Conservation (phyloP, 2,113 vertebrate genomes). For the Madoqua kirkii region DNA sequence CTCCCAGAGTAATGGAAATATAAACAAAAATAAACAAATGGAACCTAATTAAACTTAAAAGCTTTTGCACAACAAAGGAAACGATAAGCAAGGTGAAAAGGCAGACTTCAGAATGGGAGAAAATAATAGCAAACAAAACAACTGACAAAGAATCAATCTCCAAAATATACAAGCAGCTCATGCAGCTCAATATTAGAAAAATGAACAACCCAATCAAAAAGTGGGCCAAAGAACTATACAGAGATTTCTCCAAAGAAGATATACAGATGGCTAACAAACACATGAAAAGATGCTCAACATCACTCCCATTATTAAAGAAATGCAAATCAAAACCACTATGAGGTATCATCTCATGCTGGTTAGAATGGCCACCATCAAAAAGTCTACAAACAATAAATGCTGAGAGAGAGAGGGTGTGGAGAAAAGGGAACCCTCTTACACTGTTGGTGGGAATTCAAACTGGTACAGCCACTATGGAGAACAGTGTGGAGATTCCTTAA, state of each 20-base stretch:
- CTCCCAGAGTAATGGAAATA: not conserved
- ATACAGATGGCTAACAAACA: not conserved
- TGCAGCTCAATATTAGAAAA: not conserved
- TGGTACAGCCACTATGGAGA: not conserved
- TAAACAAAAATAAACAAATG: not conserved
- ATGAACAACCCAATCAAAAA: not conserved
- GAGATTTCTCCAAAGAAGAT: not conserved
- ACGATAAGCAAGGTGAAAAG: not conserved
- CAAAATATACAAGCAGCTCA: not conserved
- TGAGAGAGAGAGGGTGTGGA: not conserved
- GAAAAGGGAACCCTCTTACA: not conserved
- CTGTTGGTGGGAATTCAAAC: not conserved
- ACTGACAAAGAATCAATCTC: not conserved
- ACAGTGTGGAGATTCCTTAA: not conserved
- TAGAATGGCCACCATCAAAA: not conserved
- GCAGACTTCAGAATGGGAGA: not conserved
- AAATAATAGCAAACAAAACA: not conserved
- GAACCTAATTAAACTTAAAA: not conserved
- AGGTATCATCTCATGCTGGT: not conserved
- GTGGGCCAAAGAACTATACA: not conserved
- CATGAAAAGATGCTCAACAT: not conserved
- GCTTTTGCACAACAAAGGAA: not conserved
- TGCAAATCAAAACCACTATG: not conserved
- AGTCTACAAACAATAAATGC: not conserved
- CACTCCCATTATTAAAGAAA: not conserved